These are phyloP conservation scores for Sebastes taczanowskii DNA, from an alignment of 2,797 vertebrate species.

Conservation along the genomic window DNA sequence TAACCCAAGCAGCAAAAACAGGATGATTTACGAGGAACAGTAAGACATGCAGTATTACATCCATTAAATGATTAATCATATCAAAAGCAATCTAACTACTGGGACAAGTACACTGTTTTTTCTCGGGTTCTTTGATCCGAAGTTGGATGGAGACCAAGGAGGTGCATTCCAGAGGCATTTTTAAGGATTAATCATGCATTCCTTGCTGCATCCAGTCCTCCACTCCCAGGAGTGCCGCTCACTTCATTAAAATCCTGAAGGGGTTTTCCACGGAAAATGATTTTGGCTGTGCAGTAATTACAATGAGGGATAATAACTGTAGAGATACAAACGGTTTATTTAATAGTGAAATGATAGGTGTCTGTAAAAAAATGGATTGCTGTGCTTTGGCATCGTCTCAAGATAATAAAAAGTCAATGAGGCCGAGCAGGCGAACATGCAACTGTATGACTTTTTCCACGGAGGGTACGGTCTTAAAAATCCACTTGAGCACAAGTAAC, in stretches of 20 bases:
- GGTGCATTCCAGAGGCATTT: constrained; percentile 63
- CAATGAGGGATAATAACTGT: constrained; percentile 40
- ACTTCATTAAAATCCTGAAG: constrained; percentile 63
- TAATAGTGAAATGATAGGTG: constrained; percentile 35
- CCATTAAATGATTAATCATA: constrained; percentile 56
- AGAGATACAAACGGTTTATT: constrained; percentile 40
- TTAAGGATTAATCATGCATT: constrained; percentile 72
- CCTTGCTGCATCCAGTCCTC: constrained; percentile 44
- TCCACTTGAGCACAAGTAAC: constrained; percentile 14
- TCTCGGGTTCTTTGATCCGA: constrained; percentile 57
- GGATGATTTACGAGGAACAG: constrained; percentile 33
- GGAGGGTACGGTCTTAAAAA: not conserved
- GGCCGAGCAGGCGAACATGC: constrained; percentile 9
- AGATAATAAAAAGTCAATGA: constrained; percentile 1
- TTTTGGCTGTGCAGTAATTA: constrained; percentile 67
- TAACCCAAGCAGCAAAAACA: not conserved
- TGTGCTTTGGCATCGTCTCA: not conserved
- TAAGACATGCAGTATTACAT: constrained; percentile 38
- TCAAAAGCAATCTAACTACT: constrained; percentile 51
- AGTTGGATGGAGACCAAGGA: constrained; percentile 57
- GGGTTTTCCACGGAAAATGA: constrained; percentile 53
- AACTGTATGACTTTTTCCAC: not conserved
- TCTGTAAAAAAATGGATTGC: constrained; percentile 16
- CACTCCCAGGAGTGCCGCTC: constrained; percentile 57
- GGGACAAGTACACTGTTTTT: constrained; percentile 35